Base-by-base conservation (phyloP, 2,797 vertebrate species). In the Melanotaenia trifasciata region DNA sequence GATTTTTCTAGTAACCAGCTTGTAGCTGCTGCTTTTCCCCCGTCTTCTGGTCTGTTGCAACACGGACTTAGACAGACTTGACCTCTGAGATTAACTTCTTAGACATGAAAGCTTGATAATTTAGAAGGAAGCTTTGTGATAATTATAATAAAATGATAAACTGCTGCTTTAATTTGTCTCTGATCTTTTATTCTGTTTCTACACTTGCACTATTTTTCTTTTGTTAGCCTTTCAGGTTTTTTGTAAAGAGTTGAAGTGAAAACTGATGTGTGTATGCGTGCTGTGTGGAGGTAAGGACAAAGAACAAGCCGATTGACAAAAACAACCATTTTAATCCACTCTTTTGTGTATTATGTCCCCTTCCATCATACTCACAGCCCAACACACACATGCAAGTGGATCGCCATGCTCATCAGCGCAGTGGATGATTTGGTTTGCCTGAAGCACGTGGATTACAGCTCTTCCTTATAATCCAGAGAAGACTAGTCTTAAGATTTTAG, bases 41-140 rank as follows among this genome's bases (percentile, higher is more conserved):
- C 18, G 5, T 80, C 63, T 74, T 83, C 63, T 47, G 66, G 60
- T 35, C 22, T 58, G 43, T 58, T 76, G 38, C 38, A 72, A 54
- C 71, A 78, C 35, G 40, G 59, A 78, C 60, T 70, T 83, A 85
- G 85, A 79, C 74, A 85, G 87, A 87, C 80, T 88, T 89, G 85
- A 94, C 91, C 92, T 87, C 43, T 33, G 62, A 92, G 92, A 94
- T 94, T 92, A 93, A 93, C 85, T 78, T 88, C 91, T 86, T 81
- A 92, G 79, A 87, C 90, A 85, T 80, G 66, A 93, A 92, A 77
- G 89, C 83, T 83, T 76, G 83, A 92, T 92, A 73, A 93, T 91
- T 93, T 74, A 81, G 35, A 81, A 62, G 85, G 14, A 16, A 11
- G 90, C 79, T 93, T 92, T 91, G 78, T 74, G 70, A 61, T 78